Conservation (phyloP, 2,888 invertebrate species). For the Drosophila imparisetae region DNA sequence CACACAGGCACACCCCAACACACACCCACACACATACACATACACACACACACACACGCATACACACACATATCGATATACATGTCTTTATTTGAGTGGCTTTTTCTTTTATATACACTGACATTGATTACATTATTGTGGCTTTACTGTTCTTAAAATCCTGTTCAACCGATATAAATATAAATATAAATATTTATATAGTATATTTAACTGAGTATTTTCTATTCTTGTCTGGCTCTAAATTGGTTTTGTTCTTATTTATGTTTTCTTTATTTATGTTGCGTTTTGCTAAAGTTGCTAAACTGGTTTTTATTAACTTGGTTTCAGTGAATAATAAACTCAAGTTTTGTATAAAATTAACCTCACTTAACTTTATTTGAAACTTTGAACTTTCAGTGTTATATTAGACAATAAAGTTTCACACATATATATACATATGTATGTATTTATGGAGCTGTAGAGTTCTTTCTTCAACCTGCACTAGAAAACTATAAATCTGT, state of each 20-base stretch:
- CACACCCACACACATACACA: conserved; percentile 16
- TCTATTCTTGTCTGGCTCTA: neutral
- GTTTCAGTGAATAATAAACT: neutral
- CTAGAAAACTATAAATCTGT: neutral
- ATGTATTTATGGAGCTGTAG: neutral
- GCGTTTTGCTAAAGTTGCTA: neutral
- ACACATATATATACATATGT: neutral
- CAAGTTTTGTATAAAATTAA: neutral
- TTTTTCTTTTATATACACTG: conserved; percentile 38
- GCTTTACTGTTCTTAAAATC: conserved; percentile 14
- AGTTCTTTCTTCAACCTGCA: neutral
- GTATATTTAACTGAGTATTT: neutral
- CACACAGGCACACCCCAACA: neutral
- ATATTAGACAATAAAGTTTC: neutral
- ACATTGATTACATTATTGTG: conserved; percentile 53
- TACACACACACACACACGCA: conserved; percentile 12
- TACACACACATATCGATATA: conserved; percentile 21
- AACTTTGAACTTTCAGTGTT: neutral
- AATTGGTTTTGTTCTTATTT: neutral
- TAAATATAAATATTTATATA: neutral
- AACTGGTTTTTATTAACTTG: neutral
- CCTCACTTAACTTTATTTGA: neutral
- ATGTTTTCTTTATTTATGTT: neutral
- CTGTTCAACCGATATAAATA: neutral
- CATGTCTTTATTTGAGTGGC: conserved; percentile 48